Percentiles rank a stretch among this genome's conserved stretches.
These are phyloP conservation scores for Drosophila recens DNA, from an alignment of 2,888 invertebrate species.

Conservation along the genomic window DNA sequence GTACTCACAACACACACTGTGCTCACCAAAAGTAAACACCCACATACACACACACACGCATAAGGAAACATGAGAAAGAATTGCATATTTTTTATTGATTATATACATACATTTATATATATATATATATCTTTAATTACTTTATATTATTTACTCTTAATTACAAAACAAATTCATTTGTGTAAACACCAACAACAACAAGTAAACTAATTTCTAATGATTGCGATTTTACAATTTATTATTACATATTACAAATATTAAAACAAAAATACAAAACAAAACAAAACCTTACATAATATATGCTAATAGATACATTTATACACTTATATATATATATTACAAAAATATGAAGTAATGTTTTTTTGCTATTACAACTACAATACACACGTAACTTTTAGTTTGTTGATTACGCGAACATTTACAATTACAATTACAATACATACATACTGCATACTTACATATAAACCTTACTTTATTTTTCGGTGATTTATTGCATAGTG, in stretches of 20 bases:
- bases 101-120: conserved; percentile 50
- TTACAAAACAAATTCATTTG: conserved; percentile 54
- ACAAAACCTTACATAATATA: conserved; percentile 67
- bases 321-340: conserved; percentile 37
- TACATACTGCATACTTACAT: conserved; percentile 50
- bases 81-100: conserved; percentile 63
- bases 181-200: conserved; percentile 50
- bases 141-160: conserved; percentile 64
- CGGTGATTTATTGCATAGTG: conserved; percentile 80
- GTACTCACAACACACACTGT: conserved; percentile 32
- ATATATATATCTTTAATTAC: conserved; percentile 60
- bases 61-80: conserved; percentile 36
- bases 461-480: conserved; percentile 76
- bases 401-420: conserved; percentile 63
- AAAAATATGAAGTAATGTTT: conserved; percentile 50
- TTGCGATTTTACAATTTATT: conserved; percentile 79
- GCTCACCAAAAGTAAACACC: conserved; percentile 11
- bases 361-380: conserved; percentile 61
- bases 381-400: conserved; percentile 73
- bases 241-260: conserved; percentile 45
- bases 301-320: conserved; percentile 65
- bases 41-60: conserved; percentile 37
- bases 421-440: conserved; percentile 51
- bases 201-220: conserved; percentile 68
- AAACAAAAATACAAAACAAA: conserved; percentile 35